Evolutionary conservation across 2,113 vertebrate genomes (phyloP).

Genomic region (Pomatostomus ruficeps): DNA sequence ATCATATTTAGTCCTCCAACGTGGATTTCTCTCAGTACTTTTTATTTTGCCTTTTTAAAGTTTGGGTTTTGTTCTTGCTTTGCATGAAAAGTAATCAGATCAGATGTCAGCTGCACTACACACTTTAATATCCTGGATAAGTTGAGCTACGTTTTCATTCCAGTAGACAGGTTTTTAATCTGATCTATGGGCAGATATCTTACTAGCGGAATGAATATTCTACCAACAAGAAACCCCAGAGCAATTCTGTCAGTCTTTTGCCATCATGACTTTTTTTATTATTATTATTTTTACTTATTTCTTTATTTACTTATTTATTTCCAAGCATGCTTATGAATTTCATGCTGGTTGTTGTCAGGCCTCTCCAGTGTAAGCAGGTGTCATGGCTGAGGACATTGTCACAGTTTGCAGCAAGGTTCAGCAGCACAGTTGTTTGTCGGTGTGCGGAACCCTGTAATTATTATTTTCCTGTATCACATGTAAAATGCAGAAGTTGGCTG

Average conservation of each 20-base stretch:
- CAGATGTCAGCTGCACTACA: conserved; percentile 54
- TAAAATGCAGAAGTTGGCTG: conserved; percentile 12
- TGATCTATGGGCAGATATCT: conserved; percentile 47
- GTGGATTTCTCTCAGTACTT: background rate
- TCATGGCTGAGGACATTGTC: background rate
- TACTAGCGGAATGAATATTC: conserved; percentile 35
- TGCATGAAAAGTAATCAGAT: conserved; percentile 49
- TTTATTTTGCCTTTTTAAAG: conserved; percentile 18
- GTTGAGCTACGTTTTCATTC: conserved; percentile 46
- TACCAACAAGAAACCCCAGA: background rate
- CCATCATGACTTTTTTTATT: background rate
- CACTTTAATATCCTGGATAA: conserved; percentile 63
- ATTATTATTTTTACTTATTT: background rate
- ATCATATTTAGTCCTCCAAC: background rate
- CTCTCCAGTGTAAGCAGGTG: background rate
- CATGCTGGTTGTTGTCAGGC: background rate
- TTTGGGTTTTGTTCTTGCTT: conserved; percentile 46
- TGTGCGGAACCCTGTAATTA: background rate
- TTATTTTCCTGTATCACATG: background rate
- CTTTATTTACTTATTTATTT: background rate
- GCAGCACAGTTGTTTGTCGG: background rate
- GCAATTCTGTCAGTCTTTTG: background rate
- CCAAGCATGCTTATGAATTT: background rate
- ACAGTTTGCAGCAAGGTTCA: background rate
- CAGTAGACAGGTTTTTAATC: conserved; percentile 54